phyloP scores from a whole-genome alignment of 2,113 vertebrate genomes.

The Phrynocephalus versicolor region DNA sequence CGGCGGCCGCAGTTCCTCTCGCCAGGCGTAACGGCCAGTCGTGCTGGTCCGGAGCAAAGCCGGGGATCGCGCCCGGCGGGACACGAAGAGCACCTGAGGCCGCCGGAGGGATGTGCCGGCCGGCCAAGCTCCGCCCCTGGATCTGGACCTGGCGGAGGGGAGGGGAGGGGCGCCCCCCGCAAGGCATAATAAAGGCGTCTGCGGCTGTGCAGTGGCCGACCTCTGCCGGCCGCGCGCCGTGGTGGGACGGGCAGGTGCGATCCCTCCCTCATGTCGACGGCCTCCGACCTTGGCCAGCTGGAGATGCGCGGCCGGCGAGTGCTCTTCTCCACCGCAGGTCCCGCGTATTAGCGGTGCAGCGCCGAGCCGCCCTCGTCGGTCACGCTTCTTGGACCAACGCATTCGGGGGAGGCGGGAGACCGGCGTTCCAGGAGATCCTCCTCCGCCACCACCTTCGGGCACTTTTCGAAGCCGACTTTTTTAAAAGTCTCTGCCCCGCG shows the following conservation, averaged over 20 bases:
- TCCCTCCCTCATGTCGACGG: background rate
- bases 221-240: background rate
- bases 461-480: constrained; percentile 5
- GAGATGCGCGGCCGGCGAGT: background rate
- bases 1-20: too few species aligned
- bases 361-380: too few species aligned
- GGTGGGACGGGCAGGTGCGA: background rate
- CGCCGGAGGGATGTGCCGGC: constrained; percentile 46
- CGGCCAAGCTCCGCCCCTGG: constrained; percentile 23
- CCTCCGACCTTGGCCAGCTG: background rate
- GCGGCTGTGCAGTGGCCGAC: constrained; percentile 19
- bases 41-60: too few species aligned
- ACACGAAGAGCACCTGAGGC: too few species aligned
- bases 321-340: too few species aligned
- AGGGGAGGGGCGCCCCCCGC: constrained; percentile 28
- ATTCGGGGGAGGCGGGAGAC: too few species aligned
- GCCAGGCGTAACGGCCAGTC: too few species aligned
- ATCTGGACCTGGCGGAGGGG: background rate
- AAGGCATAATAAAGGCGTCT: constrained; percentile 74
- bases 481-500: constrained; percentile 21
- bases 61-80: too few species aligned
- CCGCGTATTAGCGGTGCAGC: too few species aligned
- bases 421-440: background rate
- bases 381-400: too few species aligned
- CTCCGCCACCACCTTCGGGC: background rate